Evolutionary conservation across 2,888 invertebrate genomes (phyloP).

Genomic region (Synanthedon tipuliformis): DNA sequence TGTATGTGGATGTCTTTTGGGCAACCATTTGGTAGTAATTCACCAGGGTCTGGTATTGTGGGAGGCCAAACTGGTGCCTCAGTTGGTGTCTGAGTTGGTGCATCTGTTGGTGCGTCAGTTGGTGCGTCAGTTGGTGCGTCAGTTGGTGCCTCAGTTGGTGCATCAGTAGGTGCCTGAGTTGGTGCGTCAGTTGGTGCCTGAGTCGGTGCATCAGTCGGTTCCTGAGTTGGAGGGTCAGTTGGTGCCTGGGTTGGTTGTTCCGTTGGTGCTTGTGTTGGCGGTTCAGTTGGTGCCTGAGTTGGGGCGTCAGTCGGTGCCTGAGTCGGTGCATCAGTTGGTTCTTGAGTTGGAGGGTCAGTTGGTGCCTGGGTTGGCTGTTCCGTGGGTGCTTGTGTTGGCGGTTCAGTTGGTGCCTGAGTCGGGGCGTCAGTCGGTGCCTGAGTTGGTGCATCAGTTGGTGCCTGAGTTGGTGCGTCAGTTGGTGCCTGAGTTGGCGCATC

Average conservation of each 20-base stretch:
- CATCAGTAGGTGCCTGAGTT: slow-evolving; percentile 14
- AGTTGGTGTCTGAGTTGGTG: slow-evolving; percentile 1
- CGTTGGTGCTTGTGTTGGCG: slow-evolving; percentile 2
- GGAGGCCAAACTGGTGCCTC: background rate
- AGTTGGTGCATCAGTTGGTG: slow-evolving; percentile 2
- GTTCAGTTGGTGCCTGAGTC: slow-evolving; percentile 2
- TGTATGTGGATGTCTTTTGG: slow-evolving; percentile 5
- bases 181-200: slow-evolving; percentile 7
- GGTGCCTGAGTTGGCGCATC: slow-evolving; percentile 7
- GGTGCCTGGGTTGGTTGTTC: background rate
- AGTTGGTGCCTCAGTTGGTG: slow-evolving; percentile 2
- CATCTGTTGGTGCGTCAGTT: slow-evolving; percentile 3
- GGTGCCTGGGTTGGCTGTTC: background rate
- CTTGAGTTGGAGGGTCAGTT: background rate
- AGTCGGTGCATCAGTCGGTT: slow-evolving; percentile 4
- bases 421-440: background rate
- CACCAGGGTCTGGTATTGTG: slow-evolving; percentile 1
- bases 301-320: no score
- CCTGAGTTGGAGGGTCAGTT: background rate
- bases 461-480: slow-evolving; percentile 14
- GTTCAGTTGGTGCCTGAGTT: slow-evolving; percentile 3
- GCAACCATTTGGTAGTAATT: slow-evolving; percentile 14
- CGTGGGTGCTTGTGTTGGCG: slow-evolving; percentile 2
- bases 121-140: slow-evolving; percentile 1
- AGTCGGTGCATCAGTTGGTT: slow-evolving; percentile 1